Conservation (phyloP, 2,797 vertebrate species). For the Mionectes olivaceus region DNA sequence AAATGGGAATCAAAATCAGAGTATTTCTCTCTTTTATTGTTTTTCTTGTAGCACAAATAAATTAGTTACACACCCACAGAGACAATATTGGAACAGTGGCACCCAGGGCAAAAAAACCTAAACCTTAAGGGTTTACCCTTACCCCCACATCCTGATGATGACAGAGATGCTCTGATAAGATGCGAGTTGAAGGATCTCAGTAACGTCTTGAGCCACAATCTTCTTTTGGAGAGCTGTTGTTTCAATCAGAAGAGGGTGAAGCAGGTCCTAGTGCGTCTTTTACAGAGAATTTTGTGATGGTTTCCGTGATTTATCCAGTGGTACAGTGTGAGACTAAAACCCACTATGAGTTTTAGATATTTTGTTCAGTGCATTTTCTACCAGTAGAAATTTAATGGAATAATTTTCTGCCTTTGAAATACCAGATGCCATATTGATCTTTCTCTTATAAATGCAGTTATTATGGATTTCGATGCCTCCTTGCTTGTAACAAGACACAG, state of each 20-base stretch:
- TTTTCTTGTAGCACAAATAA: neutral
- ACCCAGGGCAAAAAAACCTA: accelerated
- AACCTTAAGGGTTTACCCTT: neutral
- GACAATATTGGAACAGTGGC: neutral
- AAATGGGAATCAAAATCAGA: neutral
- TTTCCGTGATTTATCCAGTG: neutral
- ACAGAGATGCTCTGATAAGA: neutral
- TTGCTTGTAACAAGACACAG: constrained; percentile 21
- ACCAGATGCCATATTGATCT: constrained; percentile 39
- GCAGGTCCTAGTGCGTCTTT: neutral
- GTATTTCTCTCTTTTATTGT: neutral
- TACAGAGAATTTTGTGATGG: neutral
- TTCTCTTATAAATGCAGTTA: constrained; percentile 48
- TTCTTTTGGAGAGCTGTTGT: neutral
- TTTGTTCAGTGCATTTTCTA: constrained; percentile 43
- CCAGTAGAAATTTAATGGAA: constrained; percentile 34
- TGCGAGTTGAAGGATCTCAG: neutral
- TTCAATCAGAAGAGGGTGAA: neutral
- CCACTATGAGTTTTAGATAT: neutral
- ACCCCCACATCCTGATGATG: neutral
- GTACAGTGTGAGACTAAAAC: neutral
- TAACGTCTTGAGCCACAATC: neutral
- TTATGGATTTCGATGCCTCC: constrained; percentile 57
- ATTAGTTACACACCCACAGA: neutral
- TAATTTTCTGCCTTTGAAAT: constrained; percentile 54